phyloP scores from a whole-genome alignment of 1,140 invertebrate species.

The Asbolus verrucosus region DNA sequence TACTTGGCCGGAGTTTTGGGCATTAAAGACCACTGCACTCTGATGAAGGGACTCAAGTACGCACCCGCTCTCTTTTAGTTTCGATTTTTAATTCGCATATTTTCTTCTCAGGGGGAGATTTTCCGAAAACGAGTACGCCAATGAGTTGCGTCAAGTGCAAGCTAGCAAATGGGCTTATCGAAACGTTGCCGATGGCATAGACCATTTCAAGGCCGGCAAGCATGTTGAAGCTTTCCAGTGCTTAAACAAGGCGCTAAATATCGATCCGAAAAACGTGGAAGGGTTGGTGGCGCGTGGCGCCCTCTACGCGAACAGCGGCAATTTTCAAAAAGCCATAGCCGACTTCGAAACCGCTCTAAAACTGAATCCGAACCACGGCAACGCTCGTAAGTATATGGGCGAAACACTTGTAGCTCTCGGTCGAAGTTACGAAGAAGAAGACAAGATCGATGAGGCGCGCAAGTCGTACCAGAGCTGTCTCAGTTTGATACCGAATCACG shows the following conservation, averaged over 20 bases:
- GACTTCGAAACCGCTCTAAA: slow-evolving; percentile 93
- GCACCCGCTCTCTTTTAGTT: slow-evolving; percentile 31
- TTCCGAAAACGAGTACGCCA: slow-evolving; percentile 83
- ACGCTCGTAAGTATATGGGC: slow-evolving; percentile 94
- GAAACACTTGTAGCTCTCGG: slow-evolving; percentile 90
- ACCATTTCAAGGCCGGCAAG: slow-evolving; percentile 91
- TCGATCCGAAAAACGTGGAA: slow-evolving; percentile 94
- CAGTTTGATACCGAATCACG: slow-evolving; percentile 83
- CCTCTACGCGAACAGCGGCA: slow-evolving; percentile 93
- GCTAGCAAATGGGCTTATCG: slow-evolving; percentile 93
- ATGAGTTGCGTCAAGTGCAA: slow-evolving; percentile 86
- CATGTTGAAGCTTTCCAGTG: slow-evolving; percentile 95
- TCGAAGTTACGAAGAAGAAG: slow-evolving; percentile 86
- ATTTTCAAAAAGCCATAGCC: slow-evolving; percentile 92
- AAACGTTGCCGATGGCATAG: slow-evolving; percentile 92
- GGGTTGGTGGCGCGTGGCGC: slow-evolving; percentile 93
- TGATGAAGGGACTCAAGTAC: slow-evolving; percentile 83
- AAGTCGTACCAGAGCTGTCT: slow-evolving; percentile 87
- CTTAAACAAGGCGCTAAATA: slow-evolving; percentile 91
- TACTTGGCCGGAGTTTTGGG: slow-evolving; percentile 80
- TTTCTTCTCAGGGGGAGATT: slow-evolving; percentile 75
- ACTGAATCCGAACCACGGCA: slow-evolving; percentile 89
- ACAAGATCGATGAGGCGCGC: slow-evolving; percentile 85
- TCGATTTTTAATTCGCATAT: too few relatives aligned
- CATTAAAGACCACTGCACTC: slow-evolving; percentile 77